phyloP scores from a whole-genome alignment of 1,140 invertebrate species.

The Heliconius hewitsoni region DNA sequence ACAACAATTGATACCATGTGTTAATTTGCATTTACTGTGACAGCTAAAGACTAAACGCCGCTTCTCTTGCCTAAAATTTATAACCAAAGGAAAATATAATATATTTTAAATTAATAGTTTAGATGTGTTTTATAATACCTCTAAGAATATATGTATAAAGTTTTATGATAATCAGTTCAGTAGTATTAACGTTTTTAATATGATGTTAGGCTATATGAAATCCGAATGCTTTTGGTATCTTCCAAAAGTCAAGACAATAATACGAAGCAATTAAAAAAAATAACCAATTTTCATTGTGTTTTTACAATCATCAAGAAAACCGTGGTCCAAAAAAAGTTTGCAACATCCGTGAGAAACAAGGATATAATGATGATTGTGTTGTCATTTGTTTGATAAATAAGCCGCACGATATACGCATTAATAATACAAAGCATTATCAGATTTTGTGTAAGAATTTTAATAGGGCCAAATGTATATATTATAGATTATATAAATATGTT shows the following conservation, averaged over 20 bases:
- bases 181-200: too few species aligned
- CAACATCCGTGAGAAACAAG: slow-evolving; percentile 1
- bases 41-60: too few species aligned
- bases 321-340: background rate
- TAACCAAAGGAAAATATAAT: too few species aligned
- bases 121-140: too few species aligned
- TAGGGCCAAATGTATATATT: too few species aligned
- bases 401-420: background rate
- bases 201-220: background rate
- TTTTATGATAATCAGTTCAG: too few species aligned
- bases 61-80: too few species aligned
- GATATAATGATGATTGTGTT: background rate
- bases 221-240: background rate
- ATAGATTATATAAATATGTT: too few species aligned
- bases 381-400: background rate
- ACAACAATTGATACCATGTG: background rate
- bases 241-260: background rate
- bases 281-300: background rate
- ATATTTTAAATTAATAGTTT: too few species aligned
- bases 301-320: background rate
- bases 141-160: too few species aligned
- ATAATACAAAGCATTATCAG: background rate
- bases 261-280: background rate
- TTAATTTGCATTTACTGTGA: background rate
- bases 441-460: too few species aligned